A percentile compares a stretch with the other conserved stretches of the same genome.
phyloP scores from a whole-genome alignment of 2,113 vertebrate species.

The Fukomys damarensis region DNA sequence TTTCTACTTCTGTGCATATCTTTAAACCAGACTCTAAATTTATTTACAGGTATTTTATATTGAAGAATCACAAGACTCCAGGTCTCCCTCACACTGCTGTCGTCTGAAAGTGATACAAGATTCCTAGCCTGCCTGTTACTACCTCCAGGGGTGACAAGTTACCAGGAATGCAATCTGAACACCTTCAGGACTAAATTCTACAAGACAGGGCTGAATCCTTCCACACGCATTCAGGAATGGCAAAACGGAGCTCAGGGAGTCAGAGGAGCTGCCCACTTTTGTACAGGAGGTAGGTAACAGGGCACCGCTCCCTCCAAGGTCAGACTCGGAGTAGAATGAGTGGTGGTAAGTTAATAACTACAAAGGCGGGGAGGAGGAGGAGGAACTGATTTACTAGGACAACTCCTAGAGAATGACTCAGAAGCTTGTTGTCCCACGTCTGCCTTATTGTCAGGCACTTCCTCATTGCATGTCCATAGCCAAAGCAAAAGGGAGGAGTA shows the following conservation, averaged over 20 bases:
- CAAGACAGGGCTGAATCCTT: background rate
- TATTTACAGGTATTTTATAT: background rate
- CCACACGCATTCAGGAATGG: background rate
- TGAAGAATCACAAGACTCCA: conserved; percentile 8
- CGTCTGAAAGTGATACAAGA: background rate
- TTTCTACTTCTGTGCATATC: background rate
- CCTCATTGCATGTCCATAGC: conserved; percentile 64
- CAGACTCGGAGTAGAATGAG: conserved; percentile 19
- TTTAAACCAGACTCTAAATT: background rate
- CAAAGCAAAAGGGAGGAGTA: conserved; percentile 66
- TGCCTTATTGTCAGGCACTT: conserved; percentile 73
- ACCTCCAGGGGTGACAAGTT: background rate
- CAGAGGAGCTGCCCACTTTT: background rate
- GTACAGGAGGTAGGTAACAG: background rate
- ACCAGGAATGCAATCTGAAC: conserved; percentile 47
- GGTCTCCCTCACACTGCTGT: background rate
- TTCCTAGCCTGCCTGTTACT: background rate
- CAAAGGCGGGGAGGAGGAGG: conserved; percentile 33
- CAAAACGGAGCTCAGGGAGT: background rate
- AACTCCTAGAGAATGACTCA: conserved; percentile 76
- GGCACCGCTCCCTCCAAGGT: background rate
- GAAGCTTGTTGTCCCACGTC: conserved; percentile 65
- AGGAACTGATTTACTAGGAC: conserved; percentile 68
- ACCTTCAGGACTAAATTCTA: conserved; percentile 33
- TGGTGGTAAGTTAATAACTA: conserved; percentile 44